Evolutionary conservation across 2,797 vertebrate genomes (phyloP).

Genomic region (Catharus ustulatus): DNA sequence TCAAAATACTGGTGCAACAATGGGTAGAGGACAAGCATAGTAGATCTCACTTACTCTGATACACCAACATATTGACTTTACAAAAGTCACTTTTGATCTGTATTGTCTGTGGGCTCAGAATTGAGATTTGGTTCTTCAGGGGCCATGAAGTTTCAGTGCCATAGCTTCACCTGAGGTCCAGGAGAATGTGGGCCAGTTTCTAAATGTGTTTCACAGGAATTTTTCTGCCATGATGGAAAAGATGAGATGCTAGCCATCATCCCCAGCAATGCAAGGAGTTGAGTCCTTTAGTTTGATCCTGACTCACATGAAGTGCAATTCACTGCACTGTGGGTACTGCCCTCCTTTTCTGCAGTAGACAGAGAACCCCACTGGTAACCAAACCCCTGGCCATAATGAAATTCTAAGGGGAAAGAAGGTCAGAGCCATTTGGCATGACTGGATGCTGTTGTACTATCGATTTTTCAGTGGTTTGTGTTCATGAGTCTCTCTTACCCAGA

Average conservation of each 20-base stretch:
- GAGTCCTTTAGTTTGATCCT: not conserved
- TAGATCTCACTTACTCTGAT: not conserved
- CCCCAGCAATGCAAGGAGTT: not conserved
- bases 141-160: not conserved
- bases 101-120: not conserved
- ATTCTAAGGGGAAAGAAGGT: not conserved
- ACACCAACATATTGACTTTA: not conserved
- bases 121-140: not conserved
- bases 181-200: not conserved
- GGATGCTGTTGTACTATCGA: not conserved
- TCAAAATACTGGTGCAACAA: not conserved
- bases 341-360: not conserved
- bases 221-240: not conserved
- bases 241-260: not conserved
- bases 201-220: not conserved
- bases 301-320: not conserved
- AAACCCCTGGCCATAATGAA: not conserved
- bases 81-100: not conserved
- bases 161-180: not conserved
- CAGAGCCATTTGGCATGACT: not conserved
- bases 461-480: slow-evolving; percentile 8
- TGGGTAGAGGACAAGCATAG: not conserved
- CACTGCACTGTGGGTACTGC: not conserved
- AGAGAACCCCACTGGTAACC: not conserved
- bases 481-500: not conserved